A percentile compares a stretch with the other conserved stretches of the same genome.
Conservation (phyloP, 2,888 invertebrate genomes). For the Chelonus formosanus region DNA sequence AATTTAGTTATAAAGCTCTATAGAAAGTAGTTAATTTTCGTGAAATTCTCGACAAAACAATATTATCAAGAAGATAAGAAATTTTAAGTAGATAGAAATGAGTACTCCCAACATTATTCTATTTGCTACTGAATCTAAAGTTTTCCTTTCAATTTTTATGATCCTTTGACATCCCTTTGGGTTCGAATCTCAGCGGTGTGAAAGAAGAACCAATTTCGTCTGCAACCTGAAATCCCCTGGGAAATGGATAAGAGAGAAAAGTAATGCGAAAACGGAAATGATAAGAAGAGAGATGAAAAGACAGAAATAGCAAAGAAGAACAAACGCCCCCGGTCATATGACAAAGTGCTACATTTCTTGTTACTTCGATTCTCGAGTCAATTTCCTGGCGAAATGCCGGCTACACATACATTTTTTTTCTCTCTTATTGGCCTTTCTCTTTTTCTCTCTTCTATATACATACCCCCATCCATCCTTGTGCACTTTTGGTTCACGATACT, state of each 20-base stretch:
- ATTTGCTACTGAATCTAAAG: background rate
- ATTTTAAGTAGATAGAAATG: no score
- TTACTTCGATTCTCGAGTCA: conserved; percentile 31
- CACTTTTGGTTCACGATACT: background rate
- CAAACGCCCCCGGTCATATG: conserved; percentile 26
- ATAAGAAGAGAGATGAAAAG: conserved; percentile 8
- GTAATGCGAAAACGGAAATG: conserved; percentile 13
- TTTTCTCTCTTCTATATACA: background rate
- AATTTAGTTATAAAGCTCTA: conserved; percentile 5
- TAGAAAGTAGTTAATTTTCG: background rate
- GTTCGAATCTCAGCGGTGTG: conserved; percentile 4
- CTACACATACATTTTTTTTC: conserved; percentile 1
- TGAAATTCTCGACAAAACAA: background rate
- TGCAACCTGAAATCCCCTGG: conserved; percentile 18
- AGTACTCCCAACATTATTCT: background rate
- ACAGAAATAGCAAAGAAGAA: conserved; percentile 6
- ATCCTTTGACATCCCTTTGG: background rate
- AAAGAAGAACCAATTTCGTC: conserved; percentile 23
- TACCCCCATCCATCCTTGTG: background rate
- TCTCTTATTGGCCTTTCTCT: background rate
- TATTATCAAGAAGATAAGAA: background rate
- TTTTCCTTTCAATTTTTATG: conserved; percentile 9
- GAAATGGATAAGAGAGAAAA: conserved; percentile 2
- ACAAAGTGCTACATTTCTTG: conserved; percentile 28
- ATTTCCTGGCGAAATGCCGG: conserved; percentile 41